Evolutionary conservation across 1,140 invertebrate species (phyloP).

Genomic region (Hestina assimilis): DNA sequence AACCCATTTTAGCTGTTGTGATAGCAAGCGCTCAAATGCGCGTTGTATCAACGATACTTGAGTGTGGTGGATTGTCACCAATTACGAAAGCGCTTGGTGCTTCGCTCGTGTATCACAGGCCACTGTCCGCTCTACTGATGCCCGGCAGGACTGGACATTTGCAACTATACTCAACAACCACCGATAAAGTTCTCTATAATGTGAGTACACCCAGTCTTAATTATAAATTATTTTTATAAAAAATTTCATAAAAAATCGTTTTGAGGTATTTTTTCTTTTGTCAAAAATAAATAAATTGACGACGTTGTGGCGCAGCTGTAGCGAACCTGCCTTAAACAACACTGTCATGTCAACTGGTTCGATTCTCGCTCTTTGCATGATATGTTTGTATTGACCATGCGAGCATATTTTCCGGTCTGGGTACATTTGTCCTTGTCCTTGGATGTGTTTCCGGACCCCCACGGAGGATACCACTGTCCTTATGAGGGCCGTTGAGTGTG

Average conservation of each 20-base stretch:
- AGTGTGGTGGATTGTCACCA: constrained; percentile 59
- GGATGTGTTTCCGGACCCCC: too few species aligned
- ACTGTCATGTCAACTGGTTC: too few species aligned
- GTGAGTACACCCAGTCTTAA: constrained; percentile 42
- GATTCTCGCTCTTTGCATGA: too few species aligned
- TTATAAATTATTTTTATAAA: neutral
- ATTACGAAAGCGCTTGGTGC: constrained; percentile 40
- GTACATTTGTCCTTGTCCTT: too few species aligned
- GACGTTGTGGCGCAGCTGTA: too few species aligned
- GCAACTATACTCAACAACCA: constrained; percentile 66
- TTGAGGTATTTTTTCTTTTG: too few species aligned
- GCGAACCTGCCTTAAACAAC: too few species aligned
- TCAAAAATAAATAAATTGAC: too few species aligned
- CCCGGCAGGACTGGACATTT: constrained; percentile 64
- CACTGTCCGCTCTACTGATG: constrained; percentile 49
- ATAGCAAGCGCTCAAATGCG: constrained; percentile 54
- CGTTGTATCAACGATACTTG: constrained; percentile 58
- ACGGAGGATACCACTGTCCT: too few species aligned
- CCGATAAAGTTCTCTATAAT: constrained; percentile 72
- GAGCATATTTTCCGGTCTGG: too few species aligned
- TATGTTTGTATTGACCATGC: too few species aligned
- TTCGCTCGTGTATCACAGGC: constrained; percentile 49
- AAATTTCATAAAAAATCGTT: neutral
- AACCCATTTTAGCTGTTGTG: constrained; percentile 60
- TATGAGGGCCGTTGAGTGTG: too few species aligned